These are phyloP conservation scores for Sebastes flavidus DNA, from an alignment of 2,797 vertebrate species.

Conservation along the genomic window DNA sequence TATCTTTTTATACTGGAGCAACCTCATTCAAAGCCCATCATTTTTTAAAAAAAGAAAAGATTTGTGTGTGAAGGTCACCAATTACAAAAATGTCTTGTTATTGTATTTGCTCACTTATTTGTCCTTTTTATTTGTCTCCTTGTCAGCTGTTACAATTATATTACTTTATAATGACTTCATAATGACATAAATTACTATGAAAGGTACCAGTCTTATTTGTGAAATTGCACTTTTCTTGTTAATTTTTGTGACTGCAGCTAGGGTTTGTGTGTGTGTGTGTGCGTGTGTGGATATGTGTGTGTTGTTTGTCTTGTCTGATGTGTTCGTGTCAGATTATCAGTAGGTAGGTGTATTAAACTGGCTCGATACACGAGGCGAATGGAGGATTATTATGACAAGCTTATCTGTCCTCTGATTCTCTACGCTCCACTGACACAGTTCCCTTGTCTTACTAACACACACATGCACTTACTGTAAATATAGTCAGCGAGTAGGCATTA, in stretches of 20 bases:
- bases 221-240: neutral
- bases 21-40: neutral
- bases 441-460: neutral
- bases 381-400: conserved; percentile 51
- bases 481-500: neutral
- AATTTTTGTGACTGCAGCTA: neutral
- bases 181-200: no score
- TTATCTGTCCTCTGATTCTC: conserved; percentile 31
- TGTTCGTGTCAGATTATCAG: conserved; percentile 32
- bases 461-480: neutral
- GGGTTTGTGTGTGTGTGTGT: neutral
- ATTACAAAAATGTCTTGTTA: neutral
- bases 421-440: conserved; percentile 22
- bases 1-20: neutral
- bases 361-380: conserved; percentile 22
- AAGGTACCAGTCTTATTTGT: neutral
- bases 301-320: conserved; percentile 11
- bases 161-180: neutral
- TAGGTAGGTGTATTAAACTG: conserved; percentile 30
- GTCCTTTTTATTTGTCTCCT: neutral
- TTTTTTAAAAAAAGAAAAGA: neutral
- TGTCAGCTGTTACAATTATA: neutral
- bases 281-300: neutral
- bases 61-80: neutral
- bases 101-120: neutral